A percentile compares a stretch with the other conserved stretches of the same genome.
phyloP scores from a whole-genome alignment of 2,113 vertebrate species.

The Gambusia affinis region DNA sequence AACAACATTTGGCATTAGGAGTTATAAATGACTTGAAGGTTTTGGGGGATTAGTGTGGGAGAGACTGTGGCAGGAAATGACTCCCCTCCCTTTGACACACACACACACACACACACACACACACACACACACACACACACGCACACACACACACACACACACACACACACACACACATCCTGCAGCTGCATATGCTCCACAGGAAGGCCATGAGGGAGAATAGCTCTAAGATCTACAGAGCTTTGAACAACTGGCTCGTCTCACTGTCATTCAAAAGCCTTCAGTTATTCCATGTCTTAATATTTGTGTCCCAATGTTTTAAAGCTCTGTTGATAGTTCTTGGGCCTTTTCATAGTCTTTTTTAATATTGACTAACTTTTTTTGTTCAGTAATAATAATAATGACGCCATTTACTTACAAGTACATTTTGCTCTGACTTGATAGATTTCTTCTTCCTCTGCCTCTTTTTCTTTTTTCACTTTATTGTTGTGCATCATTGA shows the following conservation, averaged over 20 bases:
- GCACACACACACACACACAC: background rate
- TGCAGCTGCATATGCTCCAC: slow-evolving; percentile 49
- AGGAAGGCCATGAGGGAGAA: slow-evolving; percentile 17
- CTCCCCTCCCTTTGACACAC: slow-evolving; percentile 28
- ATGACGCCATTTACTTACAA: too few species aligned
- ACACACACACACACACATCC: slow-evolving; percentile 22
- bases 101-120: background rate
- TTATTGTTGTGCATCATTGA: too few species aligned
- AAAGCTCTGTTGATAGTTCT: background rate
- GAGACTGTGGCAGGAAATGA: slow-evolving; percentile 60
- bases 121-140: background rate
- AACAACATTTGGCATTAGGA: background rate
- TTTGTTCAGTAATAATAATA: too few species aligned
- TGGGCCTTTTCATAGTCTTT: background rate
- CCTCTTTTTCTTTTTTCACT: too few species aligned
- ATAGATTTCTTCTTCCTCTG: too few species aligned
- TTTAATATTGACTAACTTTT: too few species aligned
- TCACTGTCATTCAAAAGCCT: too few species aligned
- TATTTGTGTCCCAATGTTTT: background rate
- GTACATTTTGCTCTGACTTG: too few species aligned
- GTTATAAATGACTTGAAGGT: background rate
- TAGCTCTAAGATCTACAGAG: background rate
- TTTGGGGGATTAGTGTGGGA: slow-evolving; percentile 34
- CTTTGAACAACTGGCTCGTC: background rate
- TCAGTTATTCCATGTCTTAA: background rate